phyloP scores from a whole-genome alignment of 1,140 invertebrate species.

The Rhagoletis zephyria region DNA sequence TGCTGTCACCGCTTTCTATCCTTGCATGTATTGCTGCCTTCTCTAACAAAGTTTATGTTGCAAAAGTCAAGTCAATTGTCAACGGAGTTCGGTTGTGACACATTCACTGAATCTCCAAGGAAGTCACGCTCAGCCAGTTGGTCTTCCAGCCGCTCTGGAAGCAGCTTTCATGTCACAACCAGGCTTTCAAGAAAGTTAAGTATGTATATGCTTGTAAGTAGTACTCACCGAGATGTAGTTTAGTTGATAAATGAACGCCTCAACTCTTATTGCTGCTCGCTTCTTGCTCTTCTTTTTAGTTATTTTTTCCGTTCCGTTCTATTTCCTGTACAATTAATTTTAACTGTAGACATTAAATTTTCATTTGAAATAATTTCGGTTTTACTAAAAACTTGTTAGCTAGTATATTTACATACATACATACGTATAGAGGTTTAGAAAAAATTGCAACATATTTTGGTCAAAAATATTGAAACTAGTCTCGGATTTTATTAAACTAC shows the following conservation, averaged over 20 bases:
- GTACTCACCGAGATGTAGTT: no score
- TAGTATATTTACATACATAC: not conserved
- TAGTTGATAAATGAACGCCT: not conserved
- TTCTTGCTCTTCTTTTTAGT: not conserved
- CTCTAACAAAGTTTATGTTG: no score
- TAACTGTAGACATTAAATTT: no score
- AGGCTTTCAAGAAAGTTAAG: not conserved
- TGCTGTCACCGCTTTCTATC: not conserved
- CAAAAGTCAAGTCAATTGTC: constrained; percentile 8
- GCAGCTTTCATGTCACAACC: not conserved
- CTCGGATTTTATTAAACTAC: not conserved
- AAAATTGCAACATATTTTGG: not conserved
- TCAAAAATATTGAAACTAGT: not conserved
- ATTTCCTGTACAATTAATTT: no score
- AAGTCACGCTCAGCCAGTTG: not conserved
- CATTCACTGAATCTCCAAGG: not conserved
- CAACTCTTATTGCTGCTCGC: not conserved
- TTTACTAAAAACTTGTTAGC: no score
- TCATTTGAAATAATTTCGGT: no score
- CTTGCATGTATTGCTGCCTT: not conserved
- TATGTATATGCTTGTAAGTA: not conserved
- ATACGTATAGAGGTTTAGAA: not conserved
- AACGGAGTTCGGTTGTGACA: not conserved
- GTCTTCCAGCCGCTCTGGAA: not conserved
- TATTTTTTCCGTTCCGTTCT: not conserved